Evolutionary conservation across 1,140 invertebrate species (phyloP), one percentile per base, ranked within the genome.

Genomic region (Dryas iulia): DNA sequence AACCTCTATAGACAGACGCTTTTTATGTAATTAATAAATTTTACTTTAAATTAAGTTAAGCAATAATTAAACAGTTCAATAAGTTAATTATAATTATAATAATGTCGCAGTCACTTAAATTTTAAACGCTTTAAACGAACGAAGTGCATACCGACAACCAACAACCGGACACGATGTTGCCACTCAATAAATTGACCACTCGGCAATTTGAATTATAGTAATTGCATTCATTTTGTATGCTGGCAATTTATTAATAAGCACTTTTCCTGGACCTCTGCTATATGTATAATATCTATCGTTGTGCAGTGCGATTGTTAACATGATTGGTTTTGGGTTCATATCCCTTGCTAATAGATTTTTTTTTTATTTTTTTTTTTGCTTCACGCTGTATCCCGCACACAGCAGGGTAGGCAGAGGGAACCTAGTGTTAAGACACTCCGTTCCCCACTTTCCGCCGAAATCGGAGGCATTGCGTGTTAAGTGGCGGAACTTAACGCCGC

Each of bases 211-310:
- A 65, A 58, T 54, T 65, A 65, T 39, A 11, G 54, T 39, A 65
- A 58, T 39, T 65, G 31, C 23, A 24, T 65, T 65, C 14, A 58
- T 57, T 65, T 57, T 23, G 26, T 28, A 39, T 39, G 30, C n/a
- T 11, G 18, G 54, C 54, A 65, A 65, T 65, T 65, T 65, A 65
- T 65, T 58, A 52, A 61, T 61, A 14, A 14, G 14, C 39, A 47
- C 6, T 31, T 47, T 47, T 47, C 39, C 39, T 47, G 39, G 1
- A n/a, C n/a, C n/a, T n/a, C n/a, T n/a, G 18, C 14, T 47, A 8
- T 47, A 2, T 18, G 14, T 7, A 18, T 47, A 18, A 1, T 18
- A 14, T 47, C 10, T 18, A 8, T 10, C 18, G 14, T 35, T 35
- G 0, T 18, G 0, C 7, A 18, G 14, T 47, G 1, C 14, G 14